Percentiles rank a stretch among this genome's conserved stretches.
These are phyloP conservation scores for roundworm (Caenorhabditis elegans) DNA, from an alignment of 1,140 invertebrate species.

Conservation along the genomic window WBcel235 BX284603.4:5064501-5065000, in stretches of 20 bases:
- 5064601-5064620: slow-evolving; percentile 51
- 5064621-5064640: slow-evolving; percentile 52
- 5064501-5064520: slow-evolving; percentile 37
- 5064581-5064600: slow-evolving; percentile 49
- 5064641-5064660: slow-evolving; percentile 46
- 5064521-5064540: slow-evolving; percentile 27
- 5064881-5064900: too few relatives aligned
- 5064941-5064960: slow-evolving; percentile 41
- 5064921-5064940: too few relatives aligned
- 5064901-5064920: not conserved
- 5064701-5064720: too few relatives aligned
- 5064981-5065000: not conserved
- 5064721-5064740: too few relatives aligned
- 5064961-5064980: slow-evolving; percentile 41
- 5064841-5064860: too few relatives aligned
- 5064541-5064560: slow-evolving; percentile 29
- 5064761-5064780: too few relatives aligned
- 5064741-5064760: too few relatives aligned
- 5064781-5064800: too few relatives aligned
- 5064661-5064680: not conserved
- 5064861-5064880: too few relatives aligned
- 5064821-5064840: too few relatives aligned
- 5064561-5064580: slow-evolving; percentile 49
- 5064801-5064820: too few relatives aligned
- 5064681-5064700: not conserved